Evolutionary conservation across 2,888 invertebrate species (phyloP).

Genomic region (Polydesmus complanatus): DNA sequence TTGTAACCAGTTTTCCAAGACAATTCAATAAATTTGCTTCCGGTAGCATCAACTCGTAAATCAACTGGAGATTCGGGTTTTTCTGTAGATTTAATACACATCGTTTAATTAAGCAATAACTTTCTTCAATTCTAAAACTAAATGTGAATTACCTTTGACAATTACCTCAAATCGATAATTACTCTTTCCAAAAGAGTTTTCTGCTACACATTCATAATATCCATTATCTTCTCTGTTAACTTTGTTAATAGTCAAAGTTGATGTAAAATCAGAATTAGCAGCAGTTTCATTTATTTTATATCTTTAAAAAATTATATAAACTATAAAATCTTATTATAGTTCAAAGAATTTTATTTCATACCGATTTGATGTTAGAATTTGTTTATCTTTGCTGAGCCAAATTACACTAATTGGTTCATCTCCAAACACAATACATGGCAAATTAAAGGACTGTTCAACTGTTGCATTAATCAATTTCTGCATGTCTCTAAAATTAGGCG

Average conservation of each 20-base stretch:
- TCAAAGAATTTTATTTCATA: neutral
- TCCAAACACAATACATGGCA: conserved; percentile 31
- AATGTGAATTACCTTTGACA: conserved; percentile 19
- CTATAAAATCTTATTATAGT: no score
- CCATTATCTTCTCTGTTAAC: conserved; percentile 16
- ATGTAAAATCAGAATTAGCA: neutral
- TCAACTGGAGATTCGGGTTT: conserved; percentile 31
- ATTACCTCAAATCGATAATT: conserved; percentile 8
- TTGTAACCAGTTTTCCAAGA: conserved; percentile 30
- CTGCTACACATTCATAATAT: conserved; percentile 10
- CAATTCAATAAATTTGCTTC: conserved; percentile 27
- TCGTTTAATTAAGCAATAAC: no score
- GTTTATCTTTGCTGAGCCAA: conserved; percentile 27
- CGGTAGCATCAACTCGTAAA: conserved; percentile 25
- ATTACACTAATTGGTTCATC: conserved; percentile 30
- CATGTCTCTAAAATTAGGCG: conserved; percentile 5
- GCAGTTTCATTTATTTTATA: neutral
- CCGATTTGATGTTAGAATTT: neutral
- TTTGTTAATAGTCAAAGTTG: conserved; percentile 12
- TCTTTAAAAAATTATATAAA: conserved; percentile 1
- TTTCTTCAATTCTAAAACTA: no score
- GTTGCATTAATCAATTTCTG: conserved; percentile 23
- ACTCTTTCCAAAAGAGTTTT: conserved; percentile 14
- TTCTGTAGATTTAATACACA: no score
- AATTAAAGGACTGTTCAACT: conserved; percentile 26